Evolutionary conservation across 1,140 invertebrate genomes (phyloP).

Genomic region (Conus betulinus): DNA sequence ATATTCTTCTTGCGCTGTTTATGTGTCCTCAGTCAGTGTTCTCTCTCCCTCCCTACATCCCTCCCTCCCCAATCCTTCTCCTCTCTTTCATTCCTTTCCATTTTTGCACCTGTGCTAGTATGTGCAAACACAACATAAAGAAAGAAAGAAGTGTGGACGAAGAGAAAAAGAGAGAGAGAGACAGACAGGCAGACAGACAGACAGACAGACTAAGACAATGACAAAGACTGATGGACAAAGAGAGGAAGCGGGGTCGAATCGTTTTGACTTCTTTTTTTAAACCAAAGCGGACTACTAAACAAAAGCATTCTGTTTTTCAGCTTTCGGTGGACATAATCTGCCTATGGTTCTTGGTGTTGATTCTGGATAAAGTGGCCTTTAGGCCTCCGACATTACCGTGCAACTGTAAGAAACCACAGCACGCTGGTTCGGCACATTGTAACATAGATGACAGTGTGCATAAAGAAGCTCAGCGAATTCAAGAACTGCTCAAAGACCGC

Average conservation of each 20-base stretch:
- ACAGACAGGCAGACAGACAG: not conserved
- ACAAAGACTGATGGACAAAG: not conserved
- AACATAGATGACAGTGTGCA: not conserved
- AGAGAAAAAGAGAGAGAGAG: not conserved
- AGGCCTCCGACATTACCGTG: not conserved
- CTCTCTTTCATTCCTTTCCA: too few species aligned
- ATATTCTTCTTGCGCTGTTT: too few species aligned
- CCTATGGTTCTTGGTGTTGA: not conserved
- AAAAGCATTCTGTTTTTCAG: not conserved
- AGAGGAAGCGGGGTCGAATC: too few species aligned
- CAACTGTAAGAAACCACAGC: slow-evolving; percentile 2
- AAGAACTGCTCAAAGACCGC: not conserved
- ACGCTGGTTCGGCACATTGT: not conserved
- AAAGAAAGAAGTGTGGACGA: not conserved
- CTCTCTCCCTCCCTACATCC: too few species aligned
- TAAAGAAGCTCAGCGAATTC: not conserved
- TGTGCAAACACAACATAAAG: too few species aligned
- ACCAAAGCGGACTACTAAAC: not conserved
- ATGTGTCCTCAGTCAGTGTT: too few species aligned
- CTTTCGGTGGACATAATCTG: slow-evolving; percentile 3
- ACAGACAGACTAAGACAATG: not conserved
- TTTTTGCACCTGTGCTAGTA: too few species aligned
- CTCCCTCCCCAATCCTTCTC: too few species aligned
- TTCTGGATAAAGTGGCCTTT: slow-evolving; percentile 9
- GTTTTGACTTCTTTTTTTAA: not conserved